Conservation (phyloP, 1,140 invertebrate genomes). For the Neodiprion fabricii region DNA sequence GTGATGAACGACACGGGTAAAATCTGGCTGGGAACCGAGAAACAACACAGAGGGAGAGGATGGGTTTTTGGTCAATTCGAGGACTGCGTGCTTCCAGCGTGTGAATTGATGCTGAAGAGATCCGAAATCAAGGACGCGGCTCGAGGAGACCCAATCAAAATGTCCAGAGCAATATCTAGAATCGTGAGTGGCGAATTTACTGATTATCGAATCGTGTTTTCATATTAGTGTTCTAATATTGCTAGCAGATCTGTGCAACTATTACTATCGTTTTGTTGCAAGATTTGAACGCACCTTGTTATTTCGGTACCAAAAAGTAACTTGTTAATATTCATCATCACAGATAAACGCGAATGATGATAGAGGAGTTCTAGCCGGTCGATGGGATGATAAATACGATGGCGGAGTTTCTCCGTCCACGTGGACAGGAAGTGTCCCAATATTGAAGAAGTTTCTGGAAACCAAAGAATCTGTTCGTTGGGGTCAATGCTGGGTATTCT, state of each 20-base stretch:
- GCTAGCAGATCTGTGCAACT: neutral
- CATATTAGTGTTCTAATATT: too few relatives aligned
- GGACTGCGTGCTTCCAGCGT: slow-evolving; percentile 66
- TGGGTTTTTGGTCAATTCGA: slow-evolving; percentile 81
- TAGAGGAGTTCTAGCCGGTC: slow-evolving; percentile 72
- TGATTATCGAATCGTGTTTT: neutral
- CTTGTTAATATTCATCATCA: slow-evolving; percentile 35
- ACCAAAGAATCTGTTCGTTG: slow-evolving; percentile 74
- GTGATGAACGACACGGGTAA: slow-evolving; percentile 76
- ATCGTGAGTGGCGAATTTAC: slow-evolving; percentile 56
- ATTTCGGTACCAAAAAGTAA: neutral
- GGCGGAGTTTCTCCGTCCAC: slow-evolving; percentile 71
- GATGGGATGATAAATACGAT: slow-evolving; percentile 76
- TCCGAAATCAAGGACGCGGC: slow-evolving; percentile 63
- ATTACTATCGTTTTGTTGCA: neutral
- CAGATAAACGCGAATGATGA: slow-evolving; percentile 70
- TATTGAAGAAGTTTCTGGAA: slow-evolving; percentile 73
- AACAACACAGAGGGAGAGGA: slow-evolving; percentile 66
- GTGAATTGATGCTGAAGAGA: slow-evolving; percentile 68
- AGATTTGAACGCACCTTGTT: slow-evolving; percentile 3
- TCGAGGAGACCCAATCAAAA: slow-evolving; percentile 72
- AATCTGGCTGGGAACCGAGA: slow-evolving; percentile 74
- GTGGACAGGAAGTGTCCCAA: slow-evolving; percentile 75
- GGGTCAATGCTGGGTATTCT: slow-evolving; percentile 86
- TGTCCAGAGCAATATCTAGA: slow-evolving; percentile 70